These are phyloP conservation scores for Hucho hucho DNA, from an alignment of 2,113 vertebrate species.

Conservation along the genomic window DNA sequence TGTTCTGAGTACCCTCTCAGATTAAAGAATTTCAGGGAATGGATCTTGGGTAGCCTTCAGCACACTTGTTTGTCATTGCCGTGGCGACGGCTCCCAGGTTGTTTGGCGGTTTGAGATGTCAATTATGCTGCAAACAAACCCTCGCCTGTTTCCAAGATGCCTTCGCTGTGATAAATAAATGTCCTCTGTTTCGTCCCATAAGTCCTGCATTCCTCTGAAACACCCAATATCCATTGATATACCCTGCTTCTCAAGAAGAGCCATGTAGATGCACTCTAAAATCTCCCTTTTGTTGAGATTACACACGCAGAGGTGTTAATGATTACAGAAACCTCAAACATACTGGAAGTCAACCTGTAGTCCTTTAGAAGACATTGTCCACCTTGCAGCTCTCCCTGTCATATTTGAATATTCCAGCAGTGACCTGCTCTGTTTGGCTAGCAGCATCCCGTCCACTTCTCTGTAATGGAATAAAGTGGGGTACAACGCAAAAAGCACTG, in stretches of 20 bases:
- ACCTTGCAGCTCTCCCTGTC: neutral
- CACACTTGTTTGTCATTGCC: conserved; percentile 17
- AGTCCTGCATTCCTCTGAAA: neutral
- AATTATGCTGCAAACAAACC: conserved; percentile 5
- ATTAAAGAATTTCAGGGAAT: conserved; percentile 19
- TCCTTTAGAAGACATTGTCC: too few relatives aligned
- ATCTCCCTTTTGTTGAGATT: neutral
- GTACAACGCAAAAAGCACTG: neutral
- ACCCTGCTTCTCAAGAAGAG: neutral
- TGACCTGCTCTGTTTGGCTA: neutral
- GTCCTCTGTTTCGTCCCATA: neutral
- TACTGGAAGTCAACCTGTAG: too few relatives aligned
- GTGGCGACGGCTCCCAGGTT: neutral
- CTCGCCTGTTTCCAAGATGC: neutral
- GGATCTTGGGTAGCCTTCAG: conserved; percentile 16
- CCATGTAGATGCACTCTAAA: too few relatives aligned
- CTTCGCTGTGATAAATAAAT: neutral
- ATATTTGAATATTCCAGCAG: neutral
- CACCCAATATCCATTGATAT: neutral
- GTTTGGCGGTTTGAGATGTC: conserved; percentile 3
- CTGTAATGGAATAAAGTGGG: conserved; percentile 1
- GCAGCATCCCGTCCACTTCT: neutral
- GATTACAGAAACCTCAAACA: neutral
- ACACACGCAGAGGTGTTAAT: too few relatives aligned
- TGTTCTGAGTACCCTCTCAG: neutral